Percentiles rank a stretch among this genome's conserved stretches.
Evolutionary conservation across 1,140 invertebrate species (phyloP).

Genomic region (Chionoecetes opilio): DNA sequence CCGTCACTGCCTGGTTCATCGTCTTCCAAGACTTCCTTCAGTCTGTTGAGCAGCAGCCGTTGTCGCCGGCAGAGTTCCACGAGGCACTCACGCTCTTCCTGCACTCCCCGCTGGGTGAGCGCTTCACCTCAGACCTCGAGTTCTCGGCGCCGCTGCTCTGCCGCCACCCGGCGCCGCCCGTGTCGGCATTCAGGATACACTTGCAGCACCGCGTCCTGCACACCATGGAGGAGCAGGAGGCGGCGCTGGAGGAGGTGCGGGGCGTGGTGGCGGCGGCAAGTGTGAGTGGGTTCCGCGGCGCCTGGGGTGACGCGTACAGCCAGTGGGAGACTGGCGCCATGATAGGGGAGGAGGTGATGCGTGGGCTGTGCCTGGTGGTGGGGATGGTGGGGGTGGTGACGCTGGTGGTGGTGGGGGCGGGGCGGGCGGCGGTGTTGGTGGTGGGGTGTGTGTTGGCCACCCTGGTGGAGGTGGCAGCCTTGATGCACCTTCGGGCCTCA

Average conservation of each 20-base stretch:
- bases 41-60: too few species aligned
- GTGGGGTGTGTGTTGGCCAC: constrained; percentile 90
- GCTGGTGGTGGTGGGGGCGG: constrained; percentile 90
- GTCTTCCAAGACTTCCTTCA: constrained; percentile 86
- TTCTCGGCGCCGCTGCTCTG: constrained; percentile 52
- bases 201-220: constrained; percentile 34
- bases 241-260: constrained; percentile 88
- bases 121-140: constrained; percentile 46
- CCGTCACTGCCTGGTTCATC: constrained; percentile 86
- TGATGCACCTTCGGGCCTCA: constrained; percentile 93
- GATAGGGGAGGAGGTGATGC: constrained; percentile 89
- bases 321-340: constrained; percentile 91
- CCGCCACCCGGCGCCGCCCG: constrained; percentile 38
- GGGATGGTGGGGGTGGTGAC: constrained; percentile 92
- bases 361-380: constrained; percentile 91
- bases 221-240: constrained; percentile 33
- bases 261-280: constrained; percentile 85
- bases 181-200: constrained; percentile 62
- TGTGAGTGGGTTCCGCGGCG: constrained; percentile 84
- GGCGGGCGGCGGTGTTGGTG: constrained; percentile 91
- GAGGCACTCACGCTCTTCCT: constrained; percentile 58
- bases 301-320: constrained; percentile 88
- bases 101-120: constrained; percentile 36
- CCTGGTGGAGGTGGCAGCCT: constrained; percentile 90
- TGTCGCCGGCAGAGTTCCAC: constrained; percentile 11